phyloP scores from a whole-genome alignment of 2,888 invertebrate genomes.

The Caenorhabditis angaria region DNA sequence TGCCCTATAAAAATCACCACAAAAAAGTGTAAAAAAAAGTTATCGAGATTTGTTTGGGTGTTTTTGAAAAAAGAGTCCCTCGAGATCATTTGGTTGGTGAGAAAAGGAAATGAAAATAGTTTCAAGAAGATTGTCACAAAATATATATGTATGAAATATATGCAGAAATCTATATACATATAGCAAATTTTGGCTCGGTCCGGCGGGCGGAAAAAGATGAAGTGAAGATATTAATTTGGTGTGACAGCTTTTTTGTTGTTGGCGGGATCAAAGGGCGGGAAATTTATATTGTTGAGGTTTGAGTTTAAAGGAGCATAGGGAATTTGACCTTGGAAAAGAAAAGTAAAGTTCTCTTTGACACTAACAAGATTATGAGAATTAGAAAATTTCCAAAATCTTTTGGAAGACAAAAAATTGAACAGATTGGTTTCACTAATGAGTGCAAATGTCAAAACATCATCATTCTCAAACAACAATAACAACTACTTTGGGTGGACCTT shows the following conservation, averaged over 20 bases:
- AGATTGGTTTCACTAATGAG: constrained; percentile 1
- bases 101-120: not conserved
- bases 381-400: too few relatives aligned
- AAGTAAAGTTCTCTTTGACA: too few relatives aligned
- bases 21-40: not conserved
- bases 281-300: too few relatives aligned
- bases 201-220: not conserved
- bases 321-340: too few relatives aligned
- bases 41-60: not conserved
- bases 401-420: not conserved
- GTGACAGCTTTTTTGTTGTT: not conserved
- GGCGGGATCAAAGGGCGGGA: not conserved
- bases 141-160: not conserved
- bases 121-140: constrained; percentile 2
- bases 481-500: too few relatives aligned
- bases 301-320: not conserved
- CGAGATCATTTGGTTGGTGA: not conserved
- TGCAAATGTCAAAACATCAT: constrained; percentile 1
- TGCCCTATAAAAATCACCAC: too few relatives aligned
- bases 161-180: not conserved
- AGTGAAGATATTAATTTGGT: constrained; percentile 4
- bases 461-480: too few relatives aligned
- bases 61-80: not conserved
- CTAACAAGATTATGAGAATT: too few relatives aligned
- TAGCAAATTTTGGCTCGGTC: not conserved